Evolutionary conservation across 2,797 vertebrate genomes (phyloP), one percentile per base, ranked within the genome.

Genomic region (Catamblyrhynchus diadema): DNA sequence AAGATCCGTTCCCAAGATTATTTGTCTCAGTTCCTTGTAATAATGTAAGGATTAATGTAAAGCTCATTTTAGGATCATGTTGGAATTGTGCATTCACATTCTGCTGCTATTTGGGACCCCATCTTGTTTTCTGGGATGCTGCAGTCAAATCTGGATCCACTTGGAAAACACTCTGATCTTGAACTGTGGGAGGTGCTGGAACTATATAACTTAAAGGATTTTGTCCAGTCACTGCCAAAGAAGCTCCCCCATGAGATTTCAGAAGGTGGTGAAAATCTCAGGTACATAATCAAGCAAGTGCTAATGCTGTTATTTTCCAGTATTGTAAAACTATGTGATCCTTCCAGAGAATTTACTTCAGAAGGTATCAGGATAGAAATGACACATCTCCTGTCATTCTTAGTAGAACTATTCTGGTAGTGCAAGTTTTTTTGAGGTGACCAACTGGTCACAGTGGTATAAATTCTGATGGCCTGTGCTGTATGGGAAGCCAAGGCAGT

Each of bases 41-140:
- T 72, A 66, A 61, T 30, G 14, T 69, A 41, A 78, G n/a, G 32
- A 44, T 42, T 83, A 70, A 30, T 17, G 16, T n/a, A 32, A 15
- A 70, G 37, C 33, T 27, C 47, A 7, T 4, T 90, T 65, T 39
- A 83, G 32, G 24, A 57, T 47, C 69, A 23, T 64, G 37, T 64
- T 66, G 53, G 62, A 78, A 75, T 22, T 65, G 14, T 39, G 16
- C 15, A n/a, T 22, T 81, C 48, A 82, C 12, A 8, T 61, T 91
- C 30, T 81, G 16, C 80, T 96, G 30, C 88, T 93, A 9, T 61
- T 41, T 93, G 97, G 97, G 95, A 97, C 22, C 94, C 96, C 4
- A 23, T 97, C 64, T 95, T 98, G 84, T 98, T 98, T 96, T 98
- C 97, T 39, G 97, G 97, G 65, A 97, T 94, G 7, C 44, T 98